phyloP scores from a whole-genome alignment of 2,888 invertebrate species.

The Rhagonycha fulva region DNA sequence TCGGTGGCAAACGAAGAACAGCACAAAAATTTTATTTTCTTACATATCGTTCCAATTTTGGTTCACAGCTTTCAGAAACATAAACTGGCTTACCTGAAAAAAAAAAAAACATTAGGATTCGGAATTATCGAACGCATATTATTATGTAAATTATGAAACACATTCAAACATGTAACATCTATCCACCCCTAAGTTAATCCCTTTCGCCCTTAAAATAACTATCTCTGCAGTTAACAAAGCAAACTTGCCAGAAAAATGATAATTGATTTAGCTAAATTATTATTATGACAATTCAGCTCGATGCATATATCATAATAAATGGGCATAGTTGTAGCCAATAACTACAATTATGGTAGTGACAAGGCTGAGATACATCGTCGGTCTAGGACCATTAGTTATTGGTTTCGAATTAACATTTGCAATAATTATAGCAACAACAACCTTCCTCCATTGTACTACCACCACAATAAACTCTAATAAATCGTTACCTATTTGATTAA shows the following conservation, averaged over 20 bases:
- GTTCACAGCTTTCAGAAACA: neutral
- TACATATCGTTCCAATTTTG: neutral
- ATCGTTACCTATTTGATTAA: constrained; percentile 1
- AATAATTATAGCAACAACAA: constrained; percentile 17
- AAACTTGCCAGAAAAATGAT: constrained; percentile 51
- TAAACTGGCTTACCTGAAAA: neutral
- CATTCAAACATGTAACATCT: neutral
- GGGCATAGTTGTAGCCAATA: constrained; percentile 55
- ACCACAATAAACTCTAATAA: constrained; percentile 4
- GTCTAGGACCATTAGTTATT: constrained; percentile 49
- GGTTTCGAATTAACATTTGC: constrained; percentile 30
- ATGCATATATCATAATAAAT: constrained; percentile 53
- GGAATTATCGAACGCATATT: neutral
- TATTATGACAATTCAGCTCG: constrained; percentile 51
- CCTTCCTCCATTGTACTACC: constrained; percentile 12
- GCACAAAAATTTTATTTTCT: neutral
- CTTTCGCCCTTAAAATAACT: constrained; percentile 45
- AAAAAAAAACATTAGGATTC: neutral
- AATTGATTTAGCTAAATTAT: constrained; percentile 56
- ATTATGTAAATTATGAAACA: neutral
- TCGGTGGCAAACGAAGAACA: neutral
- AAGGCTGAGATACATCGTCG: constrained; percentile 52
- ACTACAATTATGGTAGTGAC: constrained; percentile 55
- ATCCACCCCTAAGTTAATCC: constrained; percentile 47
- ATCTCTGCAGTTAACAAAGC: constrained; percentile 53